Conservation (phyloP, 2,888 invertebrate genomes). For the Stegana nigrithorax region DNA sequence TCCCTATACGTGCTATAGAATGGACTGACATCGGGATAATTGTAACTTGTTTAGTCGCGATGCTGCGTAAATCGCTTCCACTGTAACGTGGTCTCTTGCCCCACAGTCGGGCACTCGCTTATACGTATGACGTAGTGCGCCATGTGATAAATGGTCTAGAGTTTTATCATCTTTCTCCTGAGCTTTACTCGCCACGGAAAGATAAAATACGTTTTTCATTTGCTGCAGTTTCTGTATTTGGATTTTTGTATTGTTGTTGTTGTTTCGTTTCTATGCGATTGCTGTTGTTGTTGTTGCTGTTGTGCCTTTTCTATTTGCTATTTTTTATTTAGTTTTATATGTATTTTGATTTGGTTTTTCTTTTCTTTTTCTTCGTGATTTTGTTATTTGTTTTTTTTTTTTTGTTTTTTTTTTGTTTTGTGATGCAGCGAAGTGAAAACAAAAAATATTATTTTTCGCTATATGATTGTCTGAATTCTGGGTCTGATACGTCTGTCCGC, state of each 20-base stretch:
- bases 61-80: too few species aligned
- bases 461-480: slow-evolving; percentile 49
- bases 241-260: slow-evolving; percentile 30
- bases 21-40: too few species aligned
- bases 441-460: slow-evolving; percentile 56
- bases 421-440: slow-evolving; percentile 48
- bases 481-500: not conserved
- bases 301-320: slow-evolving; percentile 36
- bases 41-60: too few species aligned
- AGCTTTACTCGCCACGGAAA: slow-evolving; percentile 47
- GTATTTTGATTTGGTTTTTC: too few species aligned
- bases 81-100: not conserved
- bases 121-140: not conserved
- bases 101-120: not conserved
- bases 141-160: slow-evolving; percentile 55
- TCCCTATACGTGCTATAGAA: too few species aligned
- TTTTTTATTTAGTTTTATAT: too few species aligned
- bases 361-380: slow-evolving; percentile 18
- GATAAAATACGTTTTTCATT: slow-evolving; percentile 61
- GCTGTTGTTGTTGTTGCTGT: slow-evolving; percentile 17
- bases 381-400: not conserved
- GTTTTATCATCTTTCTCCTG: slow-evolving; percentile 60
- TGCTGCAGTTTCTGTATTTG: slow-evolving; percentile 34
- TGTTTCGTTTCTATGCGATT: slow-evolving; percentile 14
- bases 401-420: slow-evolving; percentile 36